A percentile compares a stretch with the other conserved stretches of the same genome.
phyloP scores from a whole-genome alignment of 2,797 vertebrate genomes.

The Pristis pectinata region DNA sequence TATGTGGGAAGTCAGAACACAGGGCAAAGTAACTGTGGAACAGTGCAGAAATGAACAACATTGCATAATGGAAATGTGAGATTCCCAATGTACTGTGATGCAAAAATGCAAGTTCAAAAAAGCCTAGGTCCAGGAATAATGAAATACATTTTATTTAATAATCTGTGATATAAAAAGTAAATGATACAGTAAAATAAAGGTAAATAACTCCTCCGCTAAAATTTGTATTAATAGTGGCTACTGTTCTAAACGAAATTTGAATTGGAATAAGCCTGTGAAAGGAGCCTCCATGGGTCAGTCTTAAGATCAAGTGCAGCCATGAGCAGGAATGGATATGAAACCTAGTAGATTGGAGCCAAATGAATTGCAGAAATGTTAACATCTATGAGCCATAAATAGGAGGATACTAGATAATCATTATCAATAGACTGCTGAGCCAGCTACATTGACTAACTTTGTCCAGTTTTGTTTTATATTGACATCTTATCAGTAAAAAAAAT shows the following conservation, averaged over 20 bases:
- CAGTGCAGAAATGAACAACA: neutral
- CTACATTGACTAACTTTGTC: neutral
- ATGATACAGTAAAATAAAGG: neutral
- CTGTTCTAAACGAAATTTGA: neutral
- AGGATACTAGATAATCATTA: neutral
- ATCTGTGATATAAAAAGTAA: neutral
- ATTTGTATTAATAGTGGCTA: neutral
- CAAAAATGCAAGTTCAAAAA: neutral
- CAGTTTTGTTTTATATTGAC: neutral
- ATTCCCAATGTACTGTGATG: neutral
- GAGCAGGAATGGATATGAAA: neutral
- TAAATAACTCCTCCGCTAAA: neutral
- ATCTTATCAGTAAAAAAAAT: neutral
- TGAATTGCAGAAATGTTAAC: neutral
- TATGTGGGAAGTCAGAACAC: neutral
- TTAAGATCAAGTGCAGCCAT: neutral
- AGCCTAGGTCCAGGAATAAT: neutral
- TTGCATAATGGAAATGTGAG: neutral
- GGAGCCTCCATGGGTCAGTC: too few relatives aligned
- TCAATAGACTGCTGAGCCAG: neutral
- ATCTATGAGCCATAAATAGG: neutral
- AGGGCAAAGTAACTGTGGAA: neutral
- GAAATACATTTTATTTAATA: conserved; percentile 24
- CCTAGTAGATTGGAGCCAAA: neutral
- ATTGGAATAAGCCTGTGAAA: neutral